A percentile compares a stretch with the other conserved stretches of the same genome.
These are phyloP conservation scores for Sterna hirundo DNA, from an alignment of 2,113 vertebrate genomes.

Conservation along the genomic window DNA sequence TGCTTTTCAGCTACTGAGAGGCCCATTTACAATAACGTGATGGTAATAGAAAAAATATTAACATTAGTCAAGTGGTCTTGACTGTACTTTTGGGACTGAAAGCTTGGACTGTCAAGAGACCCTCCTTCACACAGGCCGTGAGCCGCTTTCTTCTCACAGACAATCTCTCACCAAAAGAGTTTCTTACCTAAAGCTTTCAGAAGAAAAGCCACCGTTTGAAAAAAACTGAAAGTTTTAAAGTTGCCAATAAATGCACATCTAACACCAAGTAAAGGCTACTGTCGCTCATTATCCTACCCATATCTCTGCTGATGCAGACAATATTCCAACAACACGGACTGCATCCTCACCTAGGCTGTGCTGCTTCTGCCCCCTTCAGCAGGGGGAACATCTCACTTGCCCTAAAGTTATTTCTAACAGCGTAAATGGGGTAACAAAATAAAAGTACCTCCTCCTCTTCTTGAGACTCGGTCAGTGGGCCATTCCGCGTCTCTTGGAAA, in stretches of 20 bases:
- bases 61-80: not conserved
- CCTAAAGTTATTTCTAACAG: not conserved
- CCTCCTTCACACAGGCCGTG: not conserved
- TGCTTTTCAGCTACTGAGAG: not conserved
- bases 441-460: constrained; percentile 90
- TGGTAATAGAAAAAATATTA: not conserved
- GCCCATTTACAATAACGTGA: not conserved
- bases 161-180: not conserved
- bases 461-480: constrained; percentile 91
- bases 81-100: not conserved
- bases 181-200: not conserved
- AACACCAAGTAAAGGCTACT: not conserved
- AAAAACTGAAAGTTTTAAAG: not conserved
- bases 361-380: not conserved
- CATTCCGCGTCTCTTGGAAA: constrained; percentile 93
- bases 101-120: not conserved
- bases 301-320: not conserved
- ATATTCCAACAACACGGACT: not conserved
- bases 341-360: not conserved
- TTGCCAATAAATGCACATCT: not conserved
- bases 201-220: not conserved
- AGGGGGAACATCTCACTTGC: not conserved
- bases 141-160: not conserved
- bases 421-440: not conserved
- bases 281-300: not conserved